A percentile compares a stretch with the other conserved stretches of the same genome.
Conservation (phyloP, 1,140 invertebrate genomes). For the Cheumatopsyche charites region DNA sequence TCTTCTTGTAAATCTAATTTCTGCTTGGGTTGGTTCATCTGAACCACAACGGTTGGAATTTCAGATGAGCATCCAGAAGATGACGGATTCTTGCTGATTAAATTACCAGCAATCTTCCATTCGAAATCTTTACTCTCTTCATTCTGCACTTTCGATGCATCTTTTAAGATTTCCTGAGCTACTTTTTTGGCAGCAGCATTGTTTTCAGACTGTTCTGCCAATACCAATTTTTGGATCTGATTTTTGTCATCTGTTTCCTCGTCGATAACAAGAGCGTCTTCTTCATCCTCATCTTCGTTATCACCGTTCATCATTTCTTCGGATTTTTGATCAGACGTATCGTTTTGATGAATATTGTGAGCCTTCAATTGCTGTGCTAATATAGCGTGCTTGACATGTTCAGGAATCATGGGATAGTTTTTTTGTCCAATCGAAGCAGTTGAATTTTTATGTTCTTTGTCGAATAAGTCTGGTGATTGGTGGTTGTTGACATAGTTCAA, state of each 20-base stretch:
- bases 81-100: slow-evolving; percentile 55
- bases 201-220: slow-evolving; percentile 41
- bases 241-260: slow-evolving; percentile 56
- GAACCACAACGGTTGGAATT: slow-evolving; percentile 41
- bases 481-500: slow-evolving; percentile 40
- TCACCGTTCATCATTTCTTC: slow-evolving; percentile 60
- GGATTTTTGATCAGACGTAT: slow-evolving; percentile 53
- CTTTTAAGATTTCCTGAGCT: slow-evolving; percentile 61
- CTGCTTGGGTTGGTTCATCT: slow-evolving; percentile 32
- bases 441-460: too few relatives aligned
- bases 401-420: slow-evolving; percentile 62
- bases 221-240: slow-evolving; percentile 42
- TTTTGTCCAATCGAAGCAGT: slow-evolving; percentile 24
- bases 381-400: slow-evolving; percentile 80
- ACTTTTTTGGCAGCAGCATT: slow-evolving; percentile 59
- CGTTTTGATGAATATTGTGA: slow-evolving; percentile 55
- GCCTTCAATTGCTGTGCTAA: slow-evolving; percentile 76
- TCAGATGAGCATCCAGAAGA: neutral
- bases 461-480: neutral
- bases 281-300: slow-evolving; percentile 71
- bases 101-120: slow-evolving; percentile 59
- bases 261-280: slow-evolving; percentile 71
- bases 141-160: slow-evolving; percentile 55
- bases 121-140: slow-evolving; percentile 59
- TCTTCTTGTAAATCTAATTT: slow-evolving; percentile 52